These are phyloP conservation scores for Hetaerina americana DNA, from an alignment of 1,140 invertebrate genomes.

Conservation along the genomic window DNA sequence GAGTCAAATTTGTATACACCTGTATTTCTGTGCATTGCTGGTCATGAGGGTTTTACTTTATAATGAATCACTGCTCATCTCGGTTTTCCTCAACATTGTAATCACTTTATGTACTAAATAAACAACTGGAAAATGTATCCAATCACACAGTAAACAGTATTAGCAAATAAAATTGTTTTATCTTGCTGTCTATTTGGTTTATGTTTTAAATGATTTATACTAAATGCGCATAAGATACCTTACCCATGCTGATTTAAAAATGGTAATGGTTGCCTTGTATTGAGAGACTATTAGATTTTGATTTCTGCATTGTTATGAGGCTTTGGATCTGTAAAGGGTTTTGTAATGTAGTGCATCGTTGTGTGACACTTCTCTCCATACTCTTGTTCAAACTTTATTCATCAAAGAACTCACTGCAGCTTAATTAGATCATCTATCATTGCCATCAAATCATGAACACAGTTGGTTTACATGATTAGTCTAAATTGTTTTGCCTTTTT, in stretches of 20 bases:
- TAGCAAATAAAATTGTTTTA: conserved; percentile 1
- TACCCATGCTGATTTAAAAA: background rate
- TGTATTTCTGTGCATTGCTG: background rate
- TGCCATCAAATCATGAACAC: background rate
- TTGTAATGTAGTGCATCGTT: background rate
- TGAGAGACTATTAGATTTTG: background rate
- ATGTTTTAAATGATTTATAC: background rate
- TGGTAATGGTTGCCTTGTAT: background rate
- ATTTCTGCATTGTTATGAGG: background rate
- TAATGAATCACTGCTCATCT: conserved; percentile 2
- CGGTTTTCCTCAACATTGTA: background rate
- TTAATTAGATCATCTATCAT: background rate
- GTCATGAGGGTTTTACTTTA: background rate
- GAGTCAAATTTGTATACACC: background rate
- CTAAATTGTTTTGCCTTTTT: background rate
- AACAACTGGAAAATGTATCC: background rate
- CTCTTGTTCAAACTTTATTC: background rate
- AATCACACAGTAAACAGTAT: background rate
- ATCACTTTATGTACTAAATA: background rate
- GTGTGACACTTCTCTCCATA: background rate
- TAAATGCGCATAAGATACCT: background rate
- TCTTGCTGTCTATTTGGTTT: background rate
- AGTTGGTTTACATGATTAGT: background rate
- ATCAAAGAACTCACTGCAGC: background rate
- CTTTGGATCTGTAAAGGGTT: background rate